Evolutionary conservation across 2,797 vertebrate species (phyloP), one percentile per base, ranked within the genome.

Genomic region (Anas bahamensis): DNA sequence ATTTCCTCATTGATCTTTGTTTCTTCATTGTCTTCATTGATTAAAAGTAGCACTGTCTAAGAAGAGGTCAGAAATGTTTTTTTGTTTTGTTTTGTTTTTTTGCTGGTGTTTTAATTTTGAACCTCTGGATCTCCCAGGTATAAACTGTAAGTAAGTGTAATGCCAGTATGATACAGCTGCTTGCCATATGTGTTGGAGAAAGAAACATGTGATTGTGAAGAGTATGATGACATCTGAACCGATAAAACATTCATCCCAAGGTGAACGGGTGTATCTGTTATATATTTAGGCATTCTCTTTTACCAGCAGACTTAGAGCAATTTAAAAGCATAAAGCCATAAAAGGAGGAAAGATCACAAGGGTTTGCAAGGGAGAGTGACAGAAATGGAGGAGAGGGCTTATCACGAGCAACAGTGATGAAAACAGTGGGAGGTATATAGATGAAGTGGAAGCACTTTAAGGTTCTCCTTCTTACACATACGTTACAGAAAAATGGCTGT

Each of bases 241-340:
- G 68, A 93, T 94, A 94, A 95, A 95, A 89, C 89, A 93, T 95
- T 88, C 83, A 75, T 94, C 85, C 78, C 83, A 93, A 96, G 87
- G 96, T 96, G 86, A 94, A 88, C 1, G 87, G 86, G 89, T 90
- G 66, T 96, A 95, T 95, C 95, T 91, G 91, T 92, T 95, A 94
- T 85, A 86, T 86, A 92, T 95, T 95, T 93, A 86, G 85, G 77
- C 61, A 65, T 82, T 95, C 2, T 23, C 33, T 79, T 89, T 89
- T 93, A 89, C 72, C 64, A 13, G 61, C n/a, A 91, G 79, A 83
- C 61, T 55, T 82, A 71, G 78, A 71, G 72, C 19, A 87, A 77
- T 94, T 93, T 83, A 65, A 90, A 95, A 88, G 60, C 71, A 90
- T 57, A 75, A 92, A 91, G 66, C 75, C 48, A 37, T 89, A 83